Base-by-base conservation (phyloP, 2,797 vertebrate genomes). In the Eulemur rubriventer region DNA sequence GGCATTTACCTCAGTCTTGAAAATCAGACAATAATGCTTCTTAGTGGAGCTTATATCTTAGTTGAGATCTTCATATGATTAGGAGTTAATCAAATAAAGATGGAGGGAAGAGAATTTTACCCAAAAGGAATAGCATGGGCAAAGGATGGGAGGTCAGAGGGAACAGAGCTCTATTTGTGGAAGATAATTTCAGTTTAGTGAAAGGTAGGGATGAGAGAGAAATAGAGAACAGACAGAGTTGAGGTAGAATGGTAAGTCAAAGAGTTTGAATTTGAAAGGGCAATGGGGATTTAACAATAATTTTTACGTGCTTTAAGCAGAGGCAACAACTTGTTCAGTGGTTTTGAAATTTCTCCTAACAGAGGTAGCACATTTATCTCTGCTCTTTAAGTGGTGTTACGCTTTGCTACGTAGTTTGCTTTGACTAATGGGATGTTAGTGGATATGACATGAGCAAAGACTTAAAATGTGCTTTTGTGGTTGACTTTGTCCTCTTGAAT, bases 221-320 rank as follows among this genome's bases (percentile, higher is more conserved):
- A 61, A 14, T 46, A 78, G 41, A 48, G 3, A 26, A 14, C 43
- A 22, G 59, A 61, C 2, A 52, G 75, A 59, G 16, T 33, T 93
- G 80, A 35, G 30, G 4, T 67, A 22, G 16, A 79, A 65, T 18
- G 35, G 1, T 35, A 35, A 48, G 82, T 83, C 55, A 72, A 59
- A 26, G 38, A 75, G 2, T 84, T 59, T 79, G 26, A 75, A 81
- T 63, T 94, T 78, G 63, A 12, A 26, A 48, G 30, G 17, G 24
- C 17, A 89, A 48, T 48, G 59, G 46, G 6, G 2, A 81, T 75
- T 76, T 70, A 92, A 43, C 38, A 70, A 10, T 65, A 3, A 33
- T n/a, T 92, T 79, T 92, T 84, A 59, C n/a, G 38, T 61, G 41
- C 84, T 91, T 81, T 70, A 85, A 92, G 18, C 11, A 86, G 52